phyloP scores from a whole-genome alignment of 2,797 vertebrate genomes.

The Nyctalus aviator region DNA sequence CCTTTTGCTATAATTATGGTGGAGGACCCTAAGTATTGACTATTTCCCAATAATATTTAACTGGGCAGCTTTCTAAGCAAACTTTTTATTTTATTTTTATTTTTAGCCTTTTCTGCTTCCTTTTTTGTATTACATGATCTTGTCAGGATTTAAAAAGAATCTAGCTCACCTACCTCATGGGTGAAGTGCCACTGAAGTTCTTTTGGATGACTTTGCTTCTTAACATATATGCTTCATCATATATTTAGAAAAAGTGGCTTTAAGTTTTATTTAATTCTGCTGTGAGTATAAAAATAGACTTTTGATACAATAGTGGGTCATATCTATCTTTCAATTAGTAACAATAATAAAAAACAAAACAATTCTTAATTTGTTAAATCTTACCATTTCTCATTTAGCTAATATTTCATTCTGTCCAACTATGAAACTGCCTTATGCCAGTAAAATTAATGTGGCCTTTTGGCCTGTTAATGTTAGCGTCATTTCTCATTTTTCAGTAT shows the following conservation, averaged over 20 bases:
- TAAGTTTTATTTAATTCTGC: neutral
- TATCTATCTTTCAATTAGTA: slow-evolving; percentile 38
- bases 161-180: neutral
- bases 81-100: neutral
- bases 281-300: slow-evolving; percentile 14
- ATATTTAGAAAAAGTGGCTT: neutral
- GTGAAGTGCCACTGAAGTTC: neutral
- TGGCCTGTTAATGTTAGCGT: neutral
- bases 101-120: neutral
- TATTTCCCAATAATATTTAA: slow-evolving; percentile 9
- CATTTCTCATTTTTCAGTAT: neutral
- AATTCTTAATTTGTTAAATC: neutral
- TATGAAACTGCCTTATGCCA: neutral
- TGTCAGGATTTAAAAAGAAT: slow-evolving; percentile 23
- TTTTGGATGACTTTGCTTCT: slow-evolving; percentile 31
- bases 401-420: slow-evolving; percentile 27
- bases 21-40: neutral
- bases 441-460: slow-evolving; percentile 18
- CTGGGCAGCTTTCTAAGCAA: neutral
- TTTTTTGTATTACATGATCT: slow-evolving; percentile 6
- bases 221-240: slow-evolving; percentile 4
- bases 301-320: neutral
- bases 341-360: neutral
- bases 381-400: slow-evolving; percentile 52
- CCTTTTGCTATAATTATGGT: neutral